Evolutionary conservation across 2,888 invertebrate species (phyloP), one percentile per base, ranked within the genome.

Genomic region (Arge pagana): DNA sequence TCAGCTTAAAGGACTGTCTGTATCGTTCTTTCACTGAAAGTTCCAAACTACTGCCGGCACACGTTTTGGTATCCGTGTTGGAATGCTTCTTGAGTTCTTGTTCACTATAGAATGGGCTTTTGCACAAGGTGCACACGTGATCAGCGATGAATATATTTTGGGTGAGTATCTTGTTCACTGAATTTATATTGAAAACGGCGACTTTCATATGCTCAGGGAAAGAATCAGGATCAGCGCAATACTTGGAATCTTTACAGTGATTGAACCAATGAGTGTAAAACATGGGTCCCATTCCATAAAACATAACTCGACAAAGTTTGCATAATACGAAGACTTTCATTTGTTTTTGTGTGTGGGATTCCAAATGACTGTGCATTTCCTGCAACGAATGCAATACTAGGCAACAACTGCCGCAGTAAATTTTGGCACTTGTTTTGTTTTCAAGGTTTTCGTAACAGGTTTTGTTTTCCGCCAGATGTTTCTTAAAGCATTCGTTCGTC

Each of bases 161-260:
- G 7, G 45, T 45, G 5, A 35, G 45, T n/a, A 45, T 45, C 23
- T 45, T 45, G n/a, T n/a, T n/a, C n/a, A n/a, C n/a, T n/a, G n/a
- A n/a, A n/a, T n/a, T n/a, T n/a, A n/a, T n/a, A n/a, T n/a, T n/a
- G n/a, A n/a, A n/a, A n/a, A n/a, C n/a, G n/a, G n/a, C n/a, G 1
- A 45, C 33, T 33, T 35, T 35, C 8, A 23, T 33, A 5, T 33
- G 23, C 1, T 45, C 35, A 3, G 45, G 24, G 16, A 45, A 33
- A 5, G 33, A 11, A 1, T 3, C 5, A 45, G 31, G 45, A 13
- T 33, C 23, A 15, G 45, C 45, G 6, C 15, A 6, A 16, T 4
- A 45, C 1, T 33, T 8, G 7, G 45, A 24, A 19, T 35, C 16
- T 8, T 33, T 33, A 10, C 31, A 13, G 23, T 45, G 45, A 13